Evolutionary conservation across 2,888 invertebrate species (phyloP).

Genomic region (Drosophila diplacantha): DNA sequence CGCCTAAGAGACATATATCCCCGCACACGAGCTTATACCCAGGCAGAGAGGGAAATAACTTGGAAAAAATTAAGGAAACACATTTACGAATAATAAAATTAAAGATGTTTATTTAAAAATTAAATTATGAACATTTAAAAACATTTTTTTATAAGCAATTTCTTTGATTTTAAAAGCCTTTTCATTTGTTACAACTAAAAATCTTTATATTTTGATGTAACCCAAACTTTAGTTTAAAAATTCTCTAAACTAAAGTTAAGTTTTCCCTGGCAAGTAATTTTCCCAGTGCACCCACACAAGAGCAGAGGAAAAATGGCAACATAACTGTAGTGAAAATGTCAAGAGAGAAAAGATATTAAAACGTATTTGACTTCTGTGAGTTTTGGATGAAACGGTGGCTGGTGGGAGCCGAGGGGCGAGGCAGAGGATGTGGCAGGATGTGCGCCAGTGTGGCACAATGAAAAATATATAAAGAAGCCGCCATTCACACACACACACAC

Average conservation of each 20-base stretch:
- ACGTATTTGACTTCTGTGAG: slow-evolving; percentile 75
- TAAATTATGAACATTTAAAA: background rate
- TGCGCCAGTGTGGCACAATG: slow-evolving; percentile 73
- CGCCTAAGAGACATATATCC: slow-evolving; percentile 19
- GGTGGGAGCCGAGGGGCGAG: background rate
- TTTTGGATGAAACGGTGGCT: slow-evolving; percentile 52
- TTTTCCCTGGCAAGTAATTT: background rate
- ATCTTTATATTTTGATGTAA: background rate
- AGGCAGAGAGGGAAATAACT: background rate
- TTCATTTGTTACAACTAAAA: background rate
- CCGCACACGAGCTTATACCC: slow-evolving; percentile 23
- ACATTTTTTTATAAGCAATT: background rate
- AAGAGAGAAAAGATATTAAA: slow-evolving; percentile 76
- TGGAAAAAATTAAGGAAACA: no score
- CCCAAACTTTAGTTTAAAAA: background rate
- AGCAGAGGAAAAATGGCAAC: slow-evolving; percentile 63
- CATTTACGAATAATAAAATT: background rate
- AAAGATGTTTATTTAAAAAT: no score
- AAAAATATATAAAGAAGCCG: slow-evolving; percentile 73
- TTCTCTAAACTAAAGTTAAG: background rate
- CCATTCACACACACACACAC: slow-evolving; percentile 41
- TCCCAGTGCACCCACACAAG: slow-evolving; percentile 11
- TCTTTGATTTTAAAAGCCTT: background rate
- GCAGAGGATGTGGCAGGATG: slow-evolving; percentile 55
- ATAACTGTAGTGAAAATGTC: slow-evolving; percentile 75